Evolutionary conservation across 30 jellyfish, hydroid and myxozoan species (phyloP).

Genomic region (Sanderia malayensis): DNA sequence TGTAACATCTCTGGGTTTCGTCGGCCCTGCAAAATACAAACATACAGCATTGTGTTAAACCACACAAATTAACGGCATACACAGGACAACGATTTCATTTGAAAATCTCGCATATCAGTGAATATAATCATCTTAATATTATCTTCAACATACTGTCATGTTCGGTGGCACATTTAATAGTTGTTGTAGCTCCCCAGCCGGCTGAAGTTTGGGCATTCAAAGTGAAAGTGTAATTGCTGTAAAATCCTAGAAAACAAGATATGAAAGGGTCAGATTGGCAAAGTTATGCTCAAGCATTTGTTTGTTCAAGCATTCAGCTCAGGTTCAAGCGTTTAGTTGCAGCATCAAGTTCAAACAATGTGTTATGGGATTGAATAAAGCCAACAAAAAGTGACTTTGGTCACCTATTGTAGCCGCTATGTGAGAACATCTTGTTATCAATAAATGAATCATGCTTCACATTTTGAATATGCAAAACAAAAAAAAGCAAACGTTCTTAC

Average conservation of each 20-base stretch:
- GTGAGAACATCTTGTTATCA: background rate
- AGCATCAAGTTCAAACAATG: background rate
- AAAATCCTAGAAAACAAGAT: slow-evolving; percentile 5
- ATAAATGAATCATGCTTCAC: too few relatives aligned
- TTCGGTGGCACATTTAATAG: slow-evolving; percentile 1
- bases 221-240: slow-evolving; percentile 17
- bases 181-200: slow-evolving; percentile 26
- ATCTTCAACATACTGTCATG: background rate
- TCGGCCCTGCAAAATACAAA: background rate
- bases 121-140: too few relatives aligned
- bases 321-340: background rate
- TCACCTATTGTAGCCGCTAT: too few relatives aligned
- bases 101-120: background rate
- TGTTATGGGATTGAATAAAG: background rate
- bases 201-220: slow-evolving; percentile 25
- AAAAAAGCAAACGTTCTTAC: background rate
- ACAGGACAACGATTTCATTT: background rate
- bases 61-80: background rate
- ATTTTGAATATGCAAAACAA: too few relatives aligned
- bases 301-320: background rate
- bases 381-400: too few relatives aligned
- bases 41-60: slow-evolving; percentile 1
- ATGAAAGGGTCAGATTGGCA: background rate
- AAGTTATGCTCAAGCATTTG: background rate
- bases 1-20: background rate